Conservation (phyloP, 1,140 invertebrate species). For the Diprion similis region DNA sequence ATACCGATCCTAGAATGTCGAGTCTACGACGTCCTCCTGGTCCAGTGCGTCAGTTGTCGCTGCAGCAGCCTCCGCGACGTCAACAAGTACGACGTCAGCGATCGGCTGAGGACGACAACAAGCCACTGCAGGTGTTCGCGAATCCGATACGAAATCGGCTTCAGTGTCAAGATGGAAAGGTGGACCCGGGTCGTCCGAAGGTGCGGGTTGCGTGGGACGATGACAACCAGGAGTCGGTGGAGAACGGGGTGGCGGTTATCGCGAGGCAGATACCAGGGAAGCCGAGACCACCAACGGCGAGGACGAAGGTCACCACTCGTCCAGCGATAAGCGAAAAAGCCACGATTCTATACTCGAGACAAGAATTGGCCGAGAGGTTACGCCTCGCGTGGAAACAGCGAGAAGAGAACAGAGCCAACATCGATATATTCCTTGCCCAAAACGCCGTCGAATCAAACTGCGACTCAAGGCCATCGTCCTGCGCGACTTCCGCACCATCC, state of each 20-base stretch:
- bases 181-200: conserved; percentile 29
- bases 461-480: conserved; percentile 44
- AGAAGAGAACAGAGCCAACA: conserved; percentile 60
- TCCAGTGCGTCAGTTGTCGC: conserved; percentile 49
- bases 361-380: conserved; percentile 62
- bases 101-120: conserved; percentile 51
- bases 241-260: conserved; percentile 48
- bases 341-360: conserved; percentile 61
- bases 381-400: conserved; percentile 62
- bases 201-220: conserved; percentile 53
- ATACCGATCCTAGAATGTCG: conserved; percentile 11
- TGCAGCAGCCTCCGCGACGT: conserved; percentile 44
- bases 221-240: conserved; percentile 20
- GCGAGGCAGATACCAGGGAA: conserved; percentile 50
- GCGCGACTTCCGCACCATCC: conserved; percentile 12
- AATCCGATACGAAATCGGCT: conserved; percentile 26
- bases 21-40: conserved; percentile 22
- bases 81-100: conserved; percentile 50
- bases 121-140: conserved; percentile 35
- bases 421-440: conserved; percentile 65
- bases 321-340: conserved; percentile 52
- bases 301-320: conserved; percentile 24
- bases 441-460: conserved; percentile 49
- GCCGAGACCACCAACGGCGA: conserved; percentile 36
- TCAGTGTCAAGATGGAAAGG: conserved; percentile 21